Base-by-base conservation (phyloP, 2,797 vertebrate genomes). In the Cirrhinus mrigala region DNA sequence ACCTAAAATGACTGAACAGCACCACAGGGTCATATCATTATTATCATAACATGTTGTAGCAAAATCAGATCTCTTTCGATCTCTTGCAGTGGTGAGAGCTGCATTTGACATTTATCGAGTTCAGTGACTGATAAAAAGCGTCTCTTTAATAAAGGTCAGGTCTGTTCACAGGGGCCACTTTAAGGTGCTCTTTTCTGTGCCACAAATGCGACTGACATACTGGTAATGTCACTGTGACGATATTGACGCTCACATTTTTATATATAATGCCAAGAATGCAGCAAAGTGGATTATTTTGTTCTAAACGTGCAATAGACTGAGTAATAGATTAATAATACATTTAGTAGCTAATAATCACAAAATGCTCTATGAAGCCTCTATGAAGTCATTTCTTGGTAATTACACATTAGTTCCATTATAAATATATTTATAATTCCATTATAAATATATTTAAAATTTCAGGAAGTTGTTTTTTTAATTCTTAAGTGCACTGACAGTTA, bases 81-180 rank as follows among this genome's bases (percentile, higher is more conserved):
- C 12, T 44, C 12, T 60, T 60, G 33, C 75, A 44, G 33, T 82
- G 40, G 12, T 62, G 81, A 56, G n/a, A 46, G 40, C 40, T 64
- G 52, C 52, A n/a, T 48, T 62, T 33, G 68, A 73, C 37, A 22
- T 29, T 60, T 20, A 54, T 54, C 11, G 29, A 20, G 20, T 50
- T 62, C 12, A 82, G 33, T 62, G 69, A 82, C 27, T n/a, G 68
- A 37, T 29, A 74, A 74, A 37, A 81, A n/a, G 10, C 10, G 4
- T 22, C 54, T 82, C 16, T n/a, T 60, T n/a, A 33, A 48, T 18
- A 62, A 62, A 33, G 40, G 16, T 62, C 40, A 33, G 18, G 24
- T 62, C 54, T 83, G 81, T 64, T 83, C 81, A 75, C 12, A 37
- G 8, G 9, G 24, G 81, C 12, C 20, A 48, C 14, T n/a, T 74